These are phyloP conservation scores for Dendrocincla tyrannina DNA, from an alignment of 2,797 vertebrate species.

Conservation along the genomic window DNA sequence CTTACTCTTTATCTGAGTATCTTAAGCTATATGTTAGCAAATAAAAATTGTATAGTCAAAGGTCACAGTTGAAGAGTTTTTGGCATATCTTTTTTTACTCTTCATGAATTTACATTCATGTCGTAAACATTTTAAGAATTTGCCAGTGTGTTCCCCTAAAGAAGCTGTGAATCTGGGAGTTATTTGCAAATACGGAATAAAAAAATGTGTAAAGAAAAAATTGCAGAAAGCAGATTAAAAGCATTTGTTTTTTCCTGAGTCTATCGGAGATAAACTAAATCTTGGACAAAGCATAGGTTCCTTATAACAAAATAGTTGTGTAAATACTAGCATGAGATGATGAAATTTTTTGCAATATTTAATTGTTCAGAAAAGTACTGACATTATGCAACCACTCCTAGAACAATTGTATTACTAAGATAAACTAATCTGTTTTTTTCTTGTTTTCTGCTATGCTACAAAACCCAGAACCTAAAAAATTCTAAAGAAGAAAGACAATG, in stretches of 20 bases:
- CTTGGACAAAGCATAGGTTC: background rate
- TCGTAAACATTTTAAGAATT: background rate
- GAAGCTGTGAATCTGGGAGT: background rate
- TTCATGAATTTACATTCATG: background rate
- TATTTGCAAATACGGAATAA: background rate
- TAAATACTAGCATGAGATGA: background rate
- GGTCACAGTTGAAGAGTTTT: background rate
- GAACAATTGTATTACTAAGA: background rate
- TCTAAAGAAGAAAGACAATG: background rate
- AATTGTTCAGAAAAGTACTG: background rate
- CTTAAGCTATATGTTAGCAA: background rate
- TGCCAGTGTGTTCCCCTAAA: background rate
- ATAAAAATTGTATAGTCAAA: background rate
- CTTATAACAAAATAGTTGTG: background rate
- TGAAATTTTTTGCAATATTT: background rate
- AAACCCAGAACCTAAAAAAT: background rate
- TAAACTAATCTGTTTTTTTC: background rate
- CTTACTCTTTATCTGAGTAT: background rate
- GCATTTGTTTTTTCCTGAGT: background rate
- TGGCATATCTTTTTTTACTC: background rate
- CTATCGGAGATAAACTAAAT: background rate
- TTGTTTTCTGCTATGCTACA: background rate
- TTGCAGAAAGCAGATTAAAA: background rate
- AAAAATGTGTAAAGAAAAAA: background rate
- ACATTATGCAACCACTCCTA: background rate